Percentiles rank a stretch among this genome's conserved stretches.
Conservation (phyloP, 2,797 vertebrate genomes). For the Aplochiton taeniatus region DNA sequence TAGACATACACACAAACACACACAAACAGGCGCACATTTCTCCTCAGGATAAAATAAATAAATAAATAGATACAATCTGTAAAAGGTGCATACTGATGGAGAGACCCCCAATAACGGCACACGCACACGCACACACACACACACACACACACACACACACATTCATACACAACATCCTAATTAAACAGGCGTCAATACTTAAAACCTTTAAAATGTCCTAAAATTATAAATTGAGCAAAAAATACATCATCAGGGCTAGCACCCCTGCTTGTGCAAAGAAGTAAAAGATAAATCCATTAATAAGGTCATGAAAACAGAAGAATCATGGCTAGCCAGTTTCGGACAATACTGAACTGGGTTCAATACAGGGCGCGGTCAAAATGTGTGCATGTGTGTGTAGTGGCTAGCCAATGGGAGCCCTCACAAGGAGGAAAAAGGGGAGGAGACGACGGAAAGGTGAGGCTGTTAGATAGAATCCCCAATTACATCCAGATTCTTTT, state of each 20-base stretch:
- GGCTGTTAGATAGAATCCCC: not conserved
- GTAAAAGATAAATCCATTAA: conserved; percentile 70
- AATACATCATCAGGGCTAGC: conserved; percentile 72
- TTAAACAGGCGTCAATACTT: conserved; percentile 61
- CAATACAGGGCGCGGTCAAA: conserved; percentile 65
- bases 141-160: conserved; percentile 58
- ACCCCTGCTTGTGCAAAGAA: conserved; percentile 71
- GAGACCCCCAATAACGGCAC: conserved; percentile 60
- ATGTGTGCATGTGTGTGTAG: conserved; percentile 64
- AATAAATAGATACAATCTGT: conserved; percentile 84
- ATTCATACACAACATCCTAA: conserved; percentile 69
- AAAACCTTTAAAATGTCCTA: conserved; percentile 75
- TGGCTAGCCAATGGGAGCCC: conserved; percentile 30
- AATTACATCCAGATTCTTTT: not conserved
- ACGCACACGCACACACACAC: conserved; percentile 63
- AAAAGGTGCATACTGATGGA: conserved; percentile 78
- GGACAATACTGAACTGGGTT: conserved; percentile 71
- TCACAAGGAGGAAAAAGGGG: not conserved
- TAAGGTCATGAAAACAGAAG: conserved; percentile 67
- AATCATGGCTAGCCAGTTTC: conserved; percentile 72
- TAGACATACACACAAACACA: conserved; percentile 17
- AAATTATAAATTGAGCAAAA: conserved; percentile 66
- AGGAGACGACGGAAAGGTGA: no score
- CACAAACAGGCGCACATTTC: conserved; percentile 42
- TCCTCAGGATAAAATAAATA: conserved; percentile 78